Base-by-base conservation (phyloP, 2,797 vertebrate species). In the Megalops cyprinoides region DNA sequence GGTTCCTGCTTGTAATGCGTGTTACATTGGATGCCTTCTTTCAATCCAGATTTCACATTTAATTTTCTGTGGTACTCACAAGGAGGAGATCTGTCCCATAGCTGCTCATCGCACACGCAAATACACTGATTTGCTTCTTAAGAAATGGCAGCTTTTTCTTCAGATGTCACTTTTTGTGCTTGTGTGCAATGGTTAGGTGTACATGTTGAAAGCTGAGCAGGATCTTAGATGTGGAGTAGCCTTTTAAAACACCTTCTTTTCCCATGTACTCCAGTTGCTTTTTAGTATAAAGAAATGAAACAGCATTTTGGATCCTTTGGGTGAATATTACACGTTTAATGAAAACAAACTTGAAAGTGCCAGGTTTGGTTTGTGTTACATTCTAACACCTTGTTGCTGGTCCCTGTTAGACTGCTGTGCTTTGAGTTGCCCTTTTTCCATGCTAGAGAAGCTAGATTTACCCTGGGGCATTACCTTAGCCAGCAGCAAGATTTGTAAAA, bases 261-360 rank as follows among this genome's bases (percentile, higher is more conserved):
- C 37, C 5, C 34, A 34, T 9, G 7, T 69, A 69, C 37, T 53
- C 51, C 18, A 15, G 14, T 3, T 53, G 51, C 51, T 53, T 15
- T 14, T 18, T 3, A 67, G 60, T 34, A 15, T 20, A 42, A 69
- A 67, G 2, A 42, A 4, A 9, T 1, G 23, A 25, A 23, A 14
- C 23, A 23, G 15, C 34, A 69, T 69, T 42, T 69, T 69, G 25
- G 44, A 15, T 28, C 62, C 10, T 78, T 15, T 76, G 46, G 42
- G 37, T 69, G 48, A 74, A 77, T 76, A 67, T 69, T 39, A 60
- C 51, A 71, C 51, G 23, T 81, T 69, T 39, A 51, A 65, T 48
- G 58, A 74, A 80, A 51, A 28, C 56, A 60, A 39, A n/a, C 74
- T n/a, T 76, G 39, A 74, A 58, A 58, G 60, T 58, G 10, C 44